A percentile compares a stretch with the other conserved stretches of the same genome.
These are phyloP conservation scores for Sinopyrophorus schimmeli DNA, from an alignment of 2,888 invertebrate genomes.

Conservation along the genomic window DNA sequence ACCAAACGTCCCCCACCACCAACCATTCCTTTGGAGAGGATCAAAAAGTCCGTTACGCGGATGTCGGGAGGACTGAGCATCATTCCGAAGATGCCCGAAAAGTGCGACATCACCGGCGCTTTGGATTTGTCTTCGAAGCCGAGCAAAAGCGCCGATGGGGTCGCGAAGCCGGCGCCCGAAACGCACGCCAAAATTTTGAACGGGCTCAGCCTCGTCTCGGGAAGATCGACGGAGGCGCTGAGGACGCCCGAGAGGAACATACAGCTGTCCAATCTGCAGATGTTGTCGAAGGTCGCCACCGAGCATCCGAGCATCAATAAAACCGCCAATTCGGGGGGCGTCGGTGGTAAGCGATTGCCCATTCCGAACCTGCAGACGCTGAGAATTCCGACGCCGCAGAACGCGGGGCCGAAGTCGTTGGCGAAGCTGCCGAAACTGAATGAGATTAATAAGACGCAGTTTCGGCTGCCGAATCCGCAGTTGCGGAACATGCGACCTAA, in stretches of 20 bases:
- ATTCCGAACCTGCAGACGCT: conserved; percentile 50
- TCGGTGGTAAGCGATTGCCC: conserved; percentile 39
- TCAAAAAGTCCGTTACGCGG: conserved; percentile 52
- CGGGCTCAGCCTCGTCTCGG: conserved; percentile 30
- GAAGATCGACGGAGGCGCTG: conserved; percentile 19
- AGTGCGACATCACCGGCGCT: conserved; percentile 58
- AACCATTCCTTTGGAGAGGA: conserved; percentile 59
- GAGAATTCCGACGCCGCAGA: conserved; percentile 41
- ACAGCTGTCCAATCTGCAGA: conserved; percentile 59
- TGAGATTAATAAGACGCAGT: conserved; percentile 54
- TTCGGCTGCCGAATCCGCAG: conserved; percentile 44
- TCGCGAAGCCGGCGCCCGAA: conserved; percentile 41
- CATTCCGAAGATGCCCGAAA: conserved; percentile 48
- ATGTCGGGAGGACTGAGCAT: conserved; percentile 48
- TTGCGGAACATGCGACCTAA: conserved; percentile 49
- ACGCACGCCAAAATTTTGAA: conserved; percentile 26
- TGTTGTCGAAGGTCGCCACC: conserved; percentile 56
- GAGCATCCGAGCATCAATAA: conserved; percentile 43
- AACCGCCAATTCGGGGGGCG: neutral
- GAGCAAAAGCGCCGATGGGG: conserved; percentile 46
- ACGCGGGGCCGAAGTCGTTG: conserved; percentile 30
- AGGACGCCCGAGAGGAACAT: conserved; percentile 37
- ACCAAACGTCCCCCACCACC: conserved; percentile 59
- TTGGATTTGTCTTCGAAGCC: conserved; percentile 59
- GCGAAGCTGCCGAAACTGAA: conserved; percentile 55